Base-by-base conservation (phyloP, 1,140 invertebrate species). In the Manduca sexta region DNA sequence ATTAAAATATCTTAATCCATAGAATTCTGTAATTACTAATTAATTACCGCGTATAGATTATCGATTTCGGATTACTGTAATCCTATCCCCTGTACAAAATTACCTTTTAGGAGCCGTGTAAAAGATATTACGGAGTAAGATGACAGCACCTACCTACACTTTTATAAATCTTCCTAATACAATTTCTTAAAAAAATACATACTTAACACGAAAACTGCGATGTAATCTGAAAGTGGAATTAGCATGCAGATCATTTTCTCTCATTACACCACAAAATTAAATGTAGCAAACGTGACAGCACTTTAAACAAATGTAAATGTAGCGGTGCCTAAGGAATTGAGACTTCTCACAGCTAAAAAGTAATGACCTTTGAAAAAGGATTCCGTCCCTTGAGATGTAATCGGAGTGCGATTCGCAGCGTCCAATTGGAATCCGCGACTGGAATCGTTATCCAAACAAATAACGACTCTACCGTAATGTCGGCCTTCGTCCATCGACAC, bases 271-370 rank as follows among this genome's bases (percentile, higher is more conserved):
- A 53, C 45, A 49, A 52, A 55, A 60, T 48, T 52, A 58, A 49
- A 42, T 49, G 39, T 52, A 30, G 31, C 39, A 17, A 42, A 49
- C 49, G 41, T 48, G 46, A 45, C 54, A 48, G 40, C 45, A 48
- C 45, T 56, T 51, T 48, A 45, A 48, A 56, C 35, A 48, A 52
- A 56, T 56, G 49, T 56, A 56, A 51, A 56, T 52, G 45, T 45
- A 39, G 13, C 38, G 46, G 29, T 45, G 49, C 42, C 49, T 29
- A 13, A 48, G 49, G 54, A 48, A 33, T 18, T 17, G 38, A 49
- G 43, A 35, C 48, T 34, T 49, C 43, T 38, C 53, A 43, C 42
- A 51, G 41, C 39, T 39, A 51, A 51, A 56, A 55, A 49, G 38
- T 52, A 52, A 49, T 45, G 45, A 45, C 54, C 49, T 52, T 45